Evolutionary conservation across 2,888 invertebrate species (phyloP).

Genomic region (Trissolcus brochymenae): DNA sequence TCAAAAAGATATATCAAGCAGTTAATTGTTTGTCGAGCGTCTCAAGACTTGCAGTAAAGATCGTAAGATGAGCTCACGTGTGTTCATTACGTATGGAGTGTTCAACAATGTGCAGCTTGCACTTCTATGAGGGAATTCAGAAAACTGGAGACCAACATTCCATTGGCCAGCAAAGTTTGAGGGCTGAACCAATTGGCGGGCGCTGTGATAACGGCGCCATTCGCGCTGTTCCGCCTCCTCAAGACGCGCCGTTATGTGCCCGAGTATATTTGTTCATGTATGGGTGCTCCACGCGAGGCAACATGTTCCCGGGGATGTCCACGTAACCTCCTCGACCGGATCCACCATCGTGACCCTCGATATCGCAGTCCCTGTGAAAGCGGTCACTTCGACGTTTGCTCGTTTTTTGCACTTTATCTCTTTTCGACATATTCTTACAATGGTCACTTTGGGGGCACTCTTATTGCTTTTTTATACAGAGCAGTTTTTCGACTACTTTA

Average conservation of each 20-base stretch:
- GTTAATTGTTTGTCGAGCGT: constrained; percentile 32
- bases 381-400: constrained; percentile 38
- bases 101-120: constrained; percentile 52
- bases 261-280: constrained; percentile 28
- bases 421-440: constrained; percentile 42
- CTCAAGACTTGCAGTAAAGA: constrained; percentile 26
- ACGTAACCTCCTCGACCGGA: constrained; percentile 56
- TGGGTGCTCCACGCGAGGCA: constrained; percentile 28
- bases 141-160: constrained; percentile 73
- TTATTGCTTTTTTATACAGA: constrained; percentile 48
- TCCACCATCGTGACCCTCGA: constrained; percentile 46
- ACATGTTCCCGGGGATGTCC: constrained; percentile 55
- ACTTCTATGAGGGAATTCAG: constrained; percentile 66
- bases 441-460: constrained; percentile 34
- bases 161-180: constrained; percentile 68
- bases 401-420: constrained; percentile 8
- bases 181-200: constrained; percentile 71
- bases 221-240: constrained; percentile 73
- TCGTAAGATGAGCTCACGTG: constrained; percentile 43
- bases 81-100: constrained; percentile 39
- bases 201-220: constrained; percentile 73
- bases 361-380: constrained; percentile 47
- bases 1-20: constrained; percentile 1
- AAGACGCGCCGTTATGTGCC: constrained; percentile 67
- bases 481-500: constrained; percentile 32